Percentiles rank a stretch among this genome's conserved stretches.
Conservation (phyloP, 2,797 vertebrate genomes). For the Sorex maritimensis region DNA sequence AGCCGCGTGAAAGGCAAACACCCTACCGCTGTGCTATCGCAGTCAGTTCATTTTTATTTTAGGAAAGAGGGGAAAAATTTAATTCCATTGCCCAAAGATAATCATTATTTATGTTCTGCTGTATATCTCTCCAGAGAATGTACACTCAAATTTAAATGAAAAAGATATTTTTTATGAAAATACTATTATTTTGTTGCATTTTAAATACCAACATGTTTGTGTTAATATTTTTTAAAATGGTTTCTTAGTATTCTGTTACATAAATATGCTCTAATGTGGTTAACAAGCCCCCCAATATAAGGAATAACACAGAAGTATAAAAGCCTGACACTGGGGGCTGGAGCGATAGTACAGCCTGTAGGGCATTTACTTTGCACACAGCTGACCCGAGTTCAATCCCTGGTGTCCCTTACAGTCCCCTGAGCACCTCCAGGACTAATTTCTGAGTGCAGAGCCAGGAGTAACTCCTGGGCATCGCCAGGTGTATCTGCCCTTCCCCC, state of each 20-base stretch:
- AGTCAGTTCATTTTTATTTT: not conserved
- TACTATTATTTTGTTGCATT: not conserved
- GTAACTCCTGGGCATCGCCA: no score
- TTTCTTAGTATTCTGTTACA: not conserved
- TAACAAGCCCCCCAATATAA: not conserved
- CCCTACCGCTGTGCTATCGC: no score
- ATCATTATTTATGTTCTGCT: not conserved
- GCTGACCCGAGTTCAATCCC: no score
- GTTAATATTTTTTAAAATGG: not conserved
- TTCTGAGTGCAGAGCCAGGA: no score
- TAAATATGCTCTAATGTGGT: conserved; percentile 4
- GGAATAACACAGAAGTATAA: not conserved
- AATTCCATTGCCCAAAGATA: not conserved
- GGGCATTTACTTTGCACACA: no score
- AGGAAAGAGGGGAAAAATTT: not conserved
- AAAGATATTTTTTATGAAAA: not conserved
- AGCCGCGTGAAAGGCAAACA: no score
- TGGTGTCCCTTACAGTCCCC: no score
- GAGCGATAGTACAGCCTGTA: no score
- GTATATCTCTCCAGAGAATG: not conserved
- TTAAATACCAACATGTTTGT: not conserved
- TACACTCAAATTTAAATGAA: not conserved
- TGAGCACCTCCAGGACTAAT: no score
- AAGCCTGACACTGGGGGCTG: no score
- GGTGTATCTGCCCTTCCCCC: no score